Conservation (phyloP, 1,140 invertebrate genomes). For the Choristoneura fumiferana region DNA sequence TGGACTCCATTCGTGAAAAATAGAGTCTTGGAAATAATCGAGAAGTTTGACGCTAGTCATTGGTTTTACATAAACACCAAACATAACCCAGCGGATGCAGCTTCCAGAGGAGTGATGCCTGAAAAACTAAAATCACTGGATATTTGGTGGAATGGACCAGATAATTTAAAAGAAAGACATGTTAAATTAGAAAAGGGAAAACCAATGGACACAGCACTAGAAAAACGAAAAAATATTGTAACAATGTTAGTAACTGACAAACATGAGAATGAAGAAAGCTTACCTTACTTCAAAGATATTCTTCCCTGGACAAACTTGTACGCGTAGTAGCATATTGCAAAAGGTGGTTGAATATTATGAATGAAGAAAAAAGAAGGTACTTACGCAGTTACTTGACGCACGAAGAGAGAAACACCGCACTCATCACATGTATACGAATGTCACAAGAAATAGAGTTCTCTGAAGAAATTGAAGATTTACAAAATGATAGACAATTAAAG, state of each 20-base stretch:
- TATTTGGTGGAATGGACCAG: neutral
- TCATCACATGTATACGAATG: neutral
- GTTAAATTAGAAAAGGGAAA: neutral
- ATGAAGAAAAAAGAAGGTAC: neutral
- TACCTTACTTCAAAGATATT: neutral
- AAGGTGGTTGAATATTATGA: neutral
- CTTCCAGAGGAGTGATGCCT: neutral
- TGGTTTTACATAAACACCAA: neutral
- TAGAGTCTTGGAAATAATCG: neutral
- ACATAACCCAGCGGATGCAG: neutral
- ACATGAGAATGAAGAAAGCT: neutral
- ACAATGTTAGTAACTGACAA: neutral
- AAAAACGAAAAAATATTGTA: neutral
- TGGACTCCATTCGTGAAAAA: constrained; percentile 7
- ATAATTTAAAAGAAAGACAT: neutral
- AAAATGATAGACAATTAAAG: neutral
- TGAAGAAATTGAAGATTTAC: neutral
- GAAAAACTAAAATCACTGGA: neutral
- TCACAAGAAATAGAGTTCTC: neutral
- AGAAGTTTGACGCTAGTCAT: too few relatives aligned
- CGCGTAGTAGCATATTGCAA: neutral
- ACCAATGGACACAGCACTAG: neutral
- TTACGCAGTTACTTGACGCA: neutral
- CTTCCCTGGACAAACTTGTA: neutral
- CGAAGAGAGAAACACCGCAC: neutral